Percentiles rank a stretch among this genome's conserved stretches.
phyloP scores from a whole-genome alignment of 2,113 vertebrate genomes.

The Ciconia maguari region DNA sequence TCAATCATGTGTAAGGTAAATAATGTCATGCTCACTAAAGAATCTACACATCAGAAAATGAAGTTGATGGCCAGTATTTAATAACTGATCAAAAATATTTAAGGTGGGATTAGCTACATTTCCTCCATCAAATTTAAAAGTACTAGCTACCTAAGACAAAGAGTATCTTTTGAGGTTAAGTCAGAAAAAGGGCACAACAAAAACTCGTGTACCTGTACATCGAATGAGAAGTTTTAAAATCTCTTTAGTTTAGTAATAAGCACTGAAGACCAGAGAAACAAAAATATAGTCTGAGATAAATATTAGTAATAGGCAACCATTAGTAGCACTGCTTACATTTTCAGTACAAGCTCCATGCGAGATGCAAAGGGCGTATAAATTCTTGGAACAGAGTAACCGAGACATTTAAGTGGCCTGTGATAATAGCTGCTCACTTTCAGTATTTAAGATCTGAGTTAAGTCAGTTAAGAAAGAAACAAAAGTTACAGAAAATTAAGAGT shows the following conservation, averaged over 20 bases:
- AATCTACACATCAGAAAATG: background rate
- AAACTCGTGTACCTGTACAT: accelerated
- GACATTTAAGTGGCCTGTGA: background rate
- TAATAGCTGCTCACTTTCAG: background rate
- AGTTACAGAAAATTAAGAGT: background rate
- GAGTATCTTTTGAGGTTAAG: background rate
- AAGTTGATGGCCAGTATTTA: background rate
- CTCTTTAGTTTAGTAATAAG: background rate
- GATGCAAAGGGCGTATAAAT: background rate
- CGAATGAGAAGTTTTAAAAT: background rate
- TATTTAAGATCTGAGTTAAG: background rate
- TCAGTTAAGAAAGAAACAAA: background rate
- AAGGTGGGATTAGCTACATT: background rate
- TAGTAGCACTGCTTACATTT: background rate
- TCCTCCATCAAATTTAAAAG: background rate
- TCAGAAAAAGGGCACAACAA: background rate
- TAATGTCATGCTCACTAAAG: background rate
- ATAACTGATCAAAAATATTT: background rate
- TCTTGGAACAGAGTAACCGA: background rate
- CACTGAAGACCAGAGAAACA: background rate
- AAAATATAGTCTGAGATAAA: background rate
- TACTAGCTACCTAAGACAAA: background rate
- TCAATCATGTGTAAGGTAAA: background rate
- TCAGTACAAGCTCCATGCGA: background rate
- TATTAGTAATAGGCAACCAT: background rate